Evolutionary conservation across 1,140 invertebrate genomes (phyloP).

Genomic region (Drosophila navojoa): DNA sequence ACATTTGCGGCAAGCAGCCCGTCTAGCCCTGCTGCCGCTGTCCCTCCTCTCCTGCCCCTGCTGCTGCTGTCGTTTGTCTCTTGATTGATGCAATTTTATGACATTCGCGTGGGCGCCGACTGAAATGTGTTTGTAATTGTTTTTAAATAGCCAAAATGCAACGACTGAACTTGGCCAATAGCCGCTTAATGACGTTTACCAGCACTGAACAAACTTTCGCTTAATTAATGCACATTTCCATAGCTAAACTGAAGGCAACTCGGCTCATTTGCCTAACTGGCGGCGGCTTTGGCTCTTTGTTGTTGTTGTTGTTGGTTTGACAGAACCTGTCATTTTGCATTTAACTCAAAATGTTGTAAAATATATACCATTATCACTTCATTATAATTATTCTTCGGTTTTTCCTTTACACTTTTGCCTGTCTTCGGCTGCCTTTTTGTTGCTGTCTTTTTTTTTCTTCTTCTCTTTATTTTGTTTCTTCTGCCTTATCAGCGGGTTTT

Average conservation of each 20-base stretch:
- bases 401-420: constrained; percentile 13
- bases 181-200: constrained; percentile 29
- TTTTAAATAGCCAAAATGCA: constrained; percentile 50
- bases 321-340: constrained; percentile 65
- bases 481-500: constrained; percentile 63
- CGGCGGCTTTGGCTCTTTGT: constrained; percentile 46
- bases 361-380: constrained; percentile 69
- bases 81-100: constrained; percentile 70
- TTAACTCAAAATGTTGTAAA: constrained; percentile 61
- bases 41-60: background rate
- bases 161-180: constrained; percentile 26
- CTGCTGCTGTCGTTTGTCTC: constrained; percentile 23
- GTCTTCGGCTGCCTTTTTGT: constrained; percentile 17
- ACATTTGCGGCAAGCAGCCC: constrained; percentile 29
- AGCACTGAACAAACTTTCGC: constrained; percentile 41
- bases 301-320: constrained; percentile 12
- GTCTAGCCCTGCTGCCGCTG: background rate
- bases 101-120: constrained; percentile 57
- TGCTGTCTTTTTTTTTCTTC: constrained; percentile 22
- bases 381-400: constrained; percentile 61
- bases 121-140: constrained; percentile 55
- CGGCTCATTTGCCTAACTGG: constrained; percentile 65
- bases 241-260: constrained; percentile 21
- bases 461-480: constrained; percentile 18
- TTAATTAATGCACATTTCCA: constrained; percentile 77